Percentiles rank a stretch among this genome's conserved stretches.
Evolutionary conservation across 2,797 vertebrate species (phyloP).

Genomic region (Nasua narica): DNA sequence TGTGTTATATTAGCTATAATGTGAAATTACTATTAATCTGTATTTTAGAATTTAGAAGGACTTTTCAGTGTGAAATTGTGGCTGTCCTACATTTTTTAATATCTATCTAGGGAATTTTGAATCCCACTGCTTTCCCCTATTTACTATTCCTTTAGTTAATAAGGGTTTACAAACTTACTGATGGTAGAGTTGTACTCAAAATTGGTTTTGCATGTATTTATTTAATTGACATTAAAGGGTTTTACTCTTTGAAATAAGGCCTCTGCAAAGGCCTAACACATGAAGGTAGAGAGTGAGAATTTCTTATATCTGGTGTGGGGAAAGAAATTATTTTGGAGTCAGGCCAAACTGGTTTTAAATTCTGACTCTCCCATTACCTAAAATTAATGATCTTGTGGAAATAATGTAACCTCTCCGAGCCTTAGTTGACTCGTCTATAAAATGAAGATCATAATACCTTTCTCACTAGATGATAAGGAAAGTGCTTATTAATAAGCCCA

Average conservation of each 20-base stretch:
- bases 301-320: background rate
- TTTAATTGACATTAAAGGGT: background rate
- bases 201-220: background rate
- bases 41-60: background rate
- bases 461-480: background rate
- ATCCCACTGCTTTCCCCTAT: background rate
- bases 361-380: background rate
- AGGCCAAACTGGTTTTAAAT: background rate
- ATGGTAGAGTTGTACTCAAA: background rate
- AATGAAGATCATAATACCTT: background rate
- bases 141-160: background rate
- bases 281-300: background rate
- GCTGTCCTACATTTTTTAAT: background rate
- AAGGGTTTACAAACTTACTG: background rate
- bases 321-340: background rate
- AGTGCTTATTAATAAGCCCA: background rate
- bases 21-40: background rate
- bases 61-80: background rate
- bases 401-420: background rate
- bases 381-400: background rate
- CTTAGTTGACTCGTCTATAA: background rate
- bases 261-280: background rate
- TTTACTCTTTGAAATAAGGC: background rate
- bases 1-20: background rate
- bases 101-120: background rate